Evolutionary conservation across 2,113 vertebrate species (phyloP).

Genomic region (Ailuropoda melanoleuca): DNA sequence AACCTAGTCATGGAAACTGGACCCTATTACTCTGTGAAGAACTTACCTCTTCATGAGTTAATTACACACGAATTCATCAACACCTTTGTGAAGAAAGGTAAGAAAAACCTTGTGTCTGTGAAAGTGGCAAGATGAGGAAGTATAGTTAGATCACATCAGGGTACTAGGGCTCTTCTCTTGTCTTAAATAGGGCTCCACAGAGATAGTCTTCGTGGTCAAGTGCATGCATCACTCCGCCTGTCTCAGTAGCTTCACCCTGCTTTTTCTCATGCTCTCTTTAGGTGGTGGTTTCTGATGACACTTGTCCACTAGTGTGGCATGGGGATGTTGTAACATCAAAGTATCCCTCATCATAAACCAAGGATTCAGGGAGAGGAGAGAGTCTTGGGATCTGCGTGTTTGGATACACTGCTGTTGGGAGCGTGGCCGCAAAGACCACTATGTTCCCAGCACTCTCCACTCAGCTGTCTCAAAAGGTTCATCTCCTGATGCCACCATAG

Average conservation of each 20-base stretch:
- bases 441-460: background rate
- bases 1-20: conserved; percentile 81
- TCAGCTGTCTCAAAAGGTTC: background rate
- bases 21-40: conserved; percentile 90
- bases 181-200: background rate
- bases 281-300: background rate
- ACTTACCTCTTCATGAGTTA: conserved; percentile 87
- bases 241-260: background rate
- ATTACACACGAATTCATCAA: conserved; percentile 87
- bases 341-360: background rate
- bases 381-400: background rate
- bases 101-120: background rate
- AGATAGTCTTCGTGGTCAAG: background rate
- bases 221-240: rapidly evolving
- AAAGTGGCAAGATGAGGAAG: background rate
- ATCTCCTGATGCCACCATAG: background rate
- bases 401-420: no score
- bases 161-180: background rate
- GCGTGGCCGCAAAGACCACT: background rate
- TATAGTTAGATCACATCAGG: background rate
- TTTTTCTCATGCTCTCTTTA: background rate
- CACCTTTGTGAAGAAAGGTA: conserved; percentile 90
- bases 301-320: background rate
- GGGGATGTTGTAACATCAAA: background rate
- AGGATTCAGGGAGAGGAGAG: background rate